phyloP scores from a whole-genome alignment of 2,113 vertebrate genomes.

The Coptodon rendalli region DNA sequence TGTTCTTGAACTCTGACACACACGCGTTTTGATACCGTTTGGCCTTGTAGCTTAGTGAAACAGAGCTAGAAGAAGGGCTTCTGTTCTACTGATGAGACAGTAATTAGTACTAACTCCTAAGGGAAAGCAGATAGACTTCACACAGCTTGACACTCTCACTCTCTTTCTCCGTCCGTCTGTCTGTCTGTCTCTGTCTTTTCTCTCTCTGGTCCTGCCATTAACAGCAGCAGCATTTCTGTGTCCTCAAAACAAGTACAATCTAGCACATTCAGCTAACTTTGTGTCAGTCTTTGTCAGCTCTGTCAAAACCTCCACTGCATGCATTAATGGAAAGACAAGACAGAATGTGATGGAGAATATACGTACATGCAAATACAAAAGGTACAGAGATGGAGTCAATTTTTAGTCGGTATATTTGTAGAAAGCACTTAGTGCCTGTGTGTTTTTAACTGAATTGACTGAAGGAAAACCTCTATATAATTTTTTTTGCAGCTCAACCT shows the following conservation, averaged over 20 bases:
- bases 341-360: background rate
- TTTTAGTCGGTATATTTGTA: background rate
- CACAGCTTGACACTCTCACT: background rate
- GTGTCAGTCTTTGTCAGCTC: background rate
- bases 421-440: background rate
- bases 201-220: background rate
- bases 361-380: background rate
- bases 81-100: constrained; percentile 46
- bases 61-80: constrained; percentile 19
- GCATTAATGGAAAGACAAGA: background rate
- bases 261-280: background rate
- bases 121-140: constrained; percentile 53
- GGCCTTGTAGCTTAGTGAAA: constrained; percentile 29
- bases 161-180: background rate
- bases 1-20: background rate
- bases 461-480: background rate
- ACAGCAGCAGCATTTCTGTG: constrained; percentile 13
- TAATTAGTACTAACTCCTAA: constrained; percentile 55
- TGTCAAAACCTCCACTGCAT: background rate
- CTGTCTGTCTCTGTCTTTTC: background rate
- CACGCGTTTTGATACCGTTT: background rate
- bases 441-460: background rate
- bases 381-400: background rate
- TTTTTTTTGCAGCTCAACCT: background rate
- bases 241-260: background rate